These are phyloP conservation scores for Tenthredo distinguenda DNA, from an alignment of 2,888 invertebrate genomes.

Conservation along the genomic window DNA sequence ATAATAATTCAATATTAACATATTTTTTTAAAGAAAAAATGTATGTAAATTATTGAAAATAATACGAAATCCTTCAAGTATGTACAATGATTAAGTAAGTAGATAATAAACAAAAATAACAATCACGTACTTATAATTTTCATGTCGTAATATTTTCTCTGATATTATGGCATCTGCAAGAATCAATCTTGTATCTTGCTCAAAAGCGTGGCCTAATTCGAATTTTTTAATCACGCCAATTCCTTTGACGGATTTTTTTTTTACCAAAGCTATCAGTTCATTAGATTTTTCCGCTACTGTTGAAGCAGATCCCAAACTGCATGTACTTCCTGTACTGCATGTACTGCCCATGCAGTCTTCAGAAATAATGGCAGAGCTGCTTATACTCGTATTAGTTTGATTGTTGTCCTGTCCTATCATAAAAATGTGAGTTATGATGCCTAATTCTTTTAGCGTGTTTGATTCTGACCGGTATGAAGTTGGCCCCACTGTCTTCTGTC, in stretches of 20 bases:
- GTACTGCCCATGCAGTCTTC: not conserved
- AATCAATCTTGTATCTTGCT: not conserved
- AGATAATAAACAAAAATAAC: not conserved
- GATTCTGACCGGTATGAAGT: no score
- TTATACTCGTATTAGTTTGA: not conserved
- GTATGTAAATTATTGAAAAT: not conserved
- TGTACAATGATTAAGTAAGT: not conserved
- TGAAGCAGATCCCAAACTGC: not conserved
- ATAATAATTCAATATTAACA: not conserved
- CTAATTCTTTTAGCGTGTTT: no score
- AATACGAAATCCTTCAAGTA: not conserved
- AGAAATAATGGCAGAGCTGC: not conserved
- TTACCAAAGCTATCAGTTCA: not conserved
- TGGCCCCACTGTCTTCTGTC: no score
- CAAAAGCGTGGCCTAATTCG: not conserved
- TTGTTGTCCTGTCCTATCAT: not conserved
- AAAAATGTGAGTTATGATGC: not conserved
- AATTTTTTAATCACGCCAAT: not conserved
- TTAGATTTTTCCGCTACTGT: not conserved
- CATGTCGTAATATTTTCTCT: not conserved
- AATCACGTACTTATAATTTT: not conserved
- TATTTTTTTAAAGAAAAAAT: not conserved
- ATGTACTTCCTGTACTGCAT: not conserved
- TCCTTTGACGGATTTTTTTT: not conserved
- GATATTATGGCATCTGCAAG: not conserved